These are phyloP conservation scores for Apotomis turbidana DNA, from an alignment of 2,888 invertebrate genomes.

Conservation along the genomic window DNA sequence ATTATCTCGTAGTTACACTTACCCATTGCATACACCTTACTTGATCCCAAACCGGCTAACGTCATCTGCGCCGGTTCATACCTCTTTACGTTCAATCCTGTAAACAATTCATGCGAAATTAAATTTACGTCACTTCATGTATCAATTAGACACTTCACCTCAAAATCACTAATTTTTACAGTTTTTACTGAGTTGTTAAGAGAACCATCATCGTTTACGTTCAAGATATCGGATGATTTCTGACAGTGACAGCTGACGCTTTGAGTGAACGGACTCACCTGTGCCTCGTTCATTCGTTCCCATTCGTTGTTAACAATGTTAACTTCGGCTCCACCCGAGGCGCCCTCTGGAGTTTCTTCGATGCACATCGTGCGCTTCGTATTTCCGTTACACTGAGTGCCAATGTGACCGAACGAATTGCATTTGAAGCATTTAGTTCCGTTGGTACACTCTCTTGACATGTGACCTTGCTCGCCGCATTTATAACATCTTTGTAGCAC, in stretches of 20 bases:
- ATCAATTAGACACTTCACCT: neutral
- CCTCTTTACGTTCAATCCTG: neutral
- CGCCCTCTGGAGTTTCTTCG: neutral
- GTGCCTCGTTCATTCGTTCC: too few species aligned
- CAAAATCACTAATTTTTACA: neutral
- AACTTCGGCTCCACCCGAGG: neutral
- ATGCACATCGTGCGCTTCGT: neutral
- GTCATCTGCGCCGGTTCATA: neutral
- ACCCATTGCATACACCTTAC: constrained; percentile 1
- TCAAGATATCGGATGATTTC: neutral
- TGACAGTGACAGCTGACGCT: too few species aligned
- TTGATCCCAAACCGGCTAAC: neutral
- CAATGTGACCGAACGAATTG: neutral
- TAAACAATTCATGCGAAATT: neutral
- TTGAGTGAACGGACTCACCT: too few species aligned
- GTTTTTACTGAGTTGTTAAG: neutral
- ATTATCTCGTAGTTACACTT: neutral
- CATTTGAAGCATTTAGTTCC: constrained; percentile 10
- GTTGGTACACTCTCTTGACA: neutral
- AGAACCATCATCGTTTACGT: neutral
- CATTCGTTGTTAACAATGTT: too few species aligned
- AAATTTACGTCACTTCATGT: constrained; percentile 9
- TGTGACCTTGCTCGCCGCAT: neutral
- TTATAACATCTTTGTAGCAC: constrained; percentile 2
- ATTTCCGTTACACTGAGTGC: neutral